Evolutionary conservation across 1,140 invertebrate species (phyloP), one percentile per base, ranked within the genome.

Genomic region (Leptestheria dahalacensis): DNA sequence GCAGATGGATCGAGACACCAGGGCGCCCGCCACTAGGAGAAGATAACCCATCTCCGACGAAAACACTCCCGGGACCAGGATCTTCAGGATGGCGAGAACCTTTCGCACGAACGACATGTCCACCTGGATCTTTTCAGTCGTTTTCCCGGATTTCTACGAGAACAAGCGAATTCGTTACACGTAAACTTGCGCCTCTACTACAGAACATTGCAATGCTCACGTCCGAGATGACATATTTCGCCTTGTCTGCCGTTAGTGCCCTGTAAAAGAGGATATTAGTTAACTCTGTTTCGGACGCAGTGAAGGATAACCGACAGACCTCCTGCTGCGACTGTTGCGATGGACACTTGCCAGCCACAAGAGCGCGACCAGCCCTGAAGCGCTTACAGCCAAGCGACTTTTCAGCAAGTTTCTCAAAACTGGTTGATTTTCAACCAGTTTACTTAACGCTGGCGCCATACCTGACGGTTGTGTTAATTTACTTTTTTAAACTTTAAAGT

Each of bases 1-100:
- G 70, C 91, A 96, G 24, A 94, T 77, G 0, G 94, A 96, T 68
- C 94, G 79, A 3, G 85, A 79, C 10, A 96, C 76, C 9, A 99
- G 74, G 24, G 88, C 82, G 9, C 71, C 65, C 4, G 92, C 92
- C 48, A 98, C 85, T 9, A 96, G 67, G 2, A 82, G 61, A 67
- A 95, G 74, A 63, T 88, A 90, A 48, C 84, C 86, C 61, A 79
- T 75, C 76, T 95, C 88, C 47, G 80, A 71, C 15, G 80, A 79
- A 68, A 82, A 78, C 24, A 85, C 65, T 25, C 85, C 82, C 15
- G 93, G 93, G 54, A 97, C 77, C 57, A 92, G 78, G 63, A 97
- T 90, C 51, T 81, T 80, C 59, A 96, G 76, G 65, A 97, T 75
- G 64, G 77, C 71, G 25, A 76, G 75, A 21, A 97, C 70, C 69